Evolutionary conservation across 2,113 vertebrate genomes (phyloP), one percentile per base, ranked within the genome.

Genomic region (Corynorhinus townsendii): DNA sequence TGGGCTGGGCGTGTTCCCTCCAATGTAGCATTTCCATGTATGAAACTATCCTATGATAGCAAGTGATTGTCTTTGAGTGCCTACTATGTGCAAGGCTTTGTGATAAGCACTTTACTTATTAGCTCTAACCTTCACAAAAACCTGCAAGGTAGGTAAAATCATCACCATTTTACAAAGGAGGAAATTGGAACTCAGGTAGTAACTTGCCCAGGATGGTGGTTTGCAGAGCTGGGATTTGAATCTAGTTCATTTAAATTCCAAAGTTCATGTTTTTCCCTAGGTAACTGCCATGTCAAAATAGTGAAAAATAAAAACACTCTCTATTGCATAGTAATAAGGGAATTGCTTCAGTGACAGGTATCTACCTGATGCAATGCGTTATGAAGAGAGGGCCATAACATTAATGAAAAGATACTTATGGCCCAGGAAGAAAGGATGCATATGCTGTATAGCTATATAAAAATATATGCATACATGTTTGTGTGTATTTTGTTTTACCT

Each of bases 221-320:
- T 47, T 62, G 38, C 38, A 20, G 38, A 73, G 77, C 64, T 96
- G 40, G 54, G 4, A 43, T 90, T 64, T 62, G 82, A 94, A 49
- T 87, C 43, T 52, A 24, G n/a, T 87, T 90, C 59, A 47, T 83
- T 89, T 72, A 54, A 91, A 59, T 83, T 26, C 62, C 24, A 71
- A 80, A 88, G 54, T 73, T 86, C n/a, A 2, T 45, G 22, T 47
- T 82, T 90, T 45, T 72, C 43, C 35, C 49, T 80, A 0, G 71
- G 80, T 20, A 38, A 71, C 40, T 15, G 11, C 66, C 28, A 9
- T 45, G 35, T 45, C 35, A 72, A 72, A 72, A 68, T 7, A 49
- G 47, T 69, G 40, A 56, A 45, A 47, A 54, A 19, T 3, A 43
- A 33, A 72, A 85, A 66, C 17, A 66, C 11, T 2, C 3, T 6